Percentiles rank a stretch among this genome's conserved stretches.
phyloP scores from a whole-genome alignment of 2,797 vertebrate species.

The Chloroceryle amazona region DNA sequence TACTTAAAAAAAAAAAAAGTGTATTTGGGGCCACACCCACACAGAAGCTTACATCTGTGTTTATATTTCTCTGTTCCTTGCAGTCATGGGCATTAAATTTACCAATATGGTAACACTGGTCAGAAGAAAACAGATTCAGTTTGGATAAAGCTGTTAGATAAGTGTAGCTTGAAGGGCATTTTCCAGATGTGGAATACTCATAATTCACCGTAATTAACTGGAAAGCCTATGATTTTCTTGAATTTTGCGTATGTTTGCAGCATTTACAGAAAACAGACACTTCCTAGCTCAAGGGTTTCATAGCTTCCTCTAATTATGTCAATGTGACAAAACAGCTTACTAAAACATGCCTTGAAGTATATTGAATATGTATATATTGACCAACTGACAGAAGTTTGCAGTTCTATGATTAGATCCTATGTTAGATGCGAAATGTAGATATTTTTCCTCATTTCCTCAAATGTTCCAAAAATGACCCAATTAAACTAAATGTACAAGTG shows the following conservation, averaged over 20 bases:
- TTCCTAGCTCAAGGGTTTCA: constrained; percentile 1
- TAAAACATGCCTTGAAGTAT: constrained; percentile 46
- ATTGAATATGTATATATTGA: background rate
- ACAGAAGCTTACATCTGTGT: background rate
- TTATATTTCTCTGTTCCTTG: background rate
- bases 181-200: background rate
- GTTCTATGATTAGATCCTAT: constrained; percentile 6
- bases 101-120: background rate
- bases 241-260: constrained; percentile 37
- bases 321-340: constrained; percentile 40
- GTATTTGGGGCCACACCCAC: background rate
- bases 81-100: background rate
- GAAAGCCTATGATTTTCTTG: constrained; percentile 39
- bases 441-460: constrained; percentile 45
- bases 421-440: background rate
- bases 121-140: background rate
- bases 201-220: constrained; percentile 23
- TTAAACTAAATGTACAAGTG: background rate
- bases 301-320: constrained; percentile 50
- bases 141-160: constrained; percentile 8
- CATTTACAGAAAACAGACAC: constrained; percentile 2
- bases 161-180: constrained; percentile 22
- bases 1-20: background rate
- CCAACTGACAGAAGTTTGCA: constrained; percentile 35
- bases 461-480: background rate